Evolutionary conservation across 2,888 invertebrate genomes (phyloP).

Genomic region (Acronicta alni): DNA sequence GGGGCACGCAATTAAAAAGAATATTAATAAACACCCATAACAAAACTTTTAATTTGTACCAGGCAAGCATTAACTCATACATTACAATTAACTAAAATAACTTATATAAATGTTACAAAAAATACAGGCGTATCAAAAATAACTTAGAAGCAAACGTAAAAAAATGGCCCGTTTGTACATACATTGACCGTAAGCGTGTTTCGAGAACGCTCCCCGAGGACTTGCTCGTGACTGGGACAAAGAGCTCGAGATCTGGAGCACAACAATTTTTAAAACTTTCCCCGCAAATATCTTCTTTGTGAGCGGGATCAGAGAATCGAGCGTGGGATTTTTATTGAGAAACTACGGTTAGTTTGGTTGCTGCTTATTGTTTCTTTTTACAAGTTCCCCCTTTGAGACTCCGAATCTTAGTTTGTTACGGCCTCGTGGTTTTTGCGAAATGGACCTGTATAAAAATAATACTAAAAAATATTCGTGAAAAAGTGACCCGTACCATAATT

Average conservation of each 20-base stretch:
- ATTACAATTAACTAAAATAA: background rate
- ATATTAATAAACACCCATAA: too few relatives aligned
- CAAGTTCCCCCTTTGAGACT: constrained; percentile 28
- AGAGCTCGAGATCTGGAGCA: constrained; percentile 72
- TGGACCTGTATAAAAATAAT: constrained; percentile 6
- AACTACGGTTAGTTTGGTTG: constrained; percentile 45
- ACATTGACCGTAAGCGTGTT: constrained; percentile 61
- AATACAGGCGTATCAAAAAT: background rate
- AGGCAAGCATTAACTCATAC: too few relatives aligned
- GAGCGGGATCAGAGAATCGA: constrained; percentile 36
- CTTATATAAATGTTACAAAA: background rate
- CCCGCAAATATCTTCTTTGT: constrained; percentile 65
- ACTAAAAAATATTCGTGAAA: constrained; percentile 13
- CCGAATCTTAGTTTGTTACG: constrained; percentile 31
- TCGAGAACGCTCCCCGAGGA: constrained; percentile 67
- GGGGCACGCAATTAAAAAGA: too few relatives aligned
- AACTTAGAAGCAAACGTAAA: background rate
- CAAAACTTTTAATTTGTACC: too few relatives aligned
- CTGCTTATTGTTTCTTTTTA: constrained; percentile 44
- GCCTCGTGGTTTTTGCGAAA: constrained; percentile 3
- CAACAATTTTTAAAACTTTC: constrained; percentile 72
- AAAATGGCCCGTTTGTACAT: constrained; percentile 47
- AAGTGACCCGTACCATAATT: constrained; percentile 1
- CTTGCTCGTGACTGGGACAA: constrained; percentile 76
- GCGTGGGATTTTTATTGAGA: constrained; percentile 50